Conservation (phyloP, 2,797 vertebrate species). For the Anabas testudineus region DNA sequence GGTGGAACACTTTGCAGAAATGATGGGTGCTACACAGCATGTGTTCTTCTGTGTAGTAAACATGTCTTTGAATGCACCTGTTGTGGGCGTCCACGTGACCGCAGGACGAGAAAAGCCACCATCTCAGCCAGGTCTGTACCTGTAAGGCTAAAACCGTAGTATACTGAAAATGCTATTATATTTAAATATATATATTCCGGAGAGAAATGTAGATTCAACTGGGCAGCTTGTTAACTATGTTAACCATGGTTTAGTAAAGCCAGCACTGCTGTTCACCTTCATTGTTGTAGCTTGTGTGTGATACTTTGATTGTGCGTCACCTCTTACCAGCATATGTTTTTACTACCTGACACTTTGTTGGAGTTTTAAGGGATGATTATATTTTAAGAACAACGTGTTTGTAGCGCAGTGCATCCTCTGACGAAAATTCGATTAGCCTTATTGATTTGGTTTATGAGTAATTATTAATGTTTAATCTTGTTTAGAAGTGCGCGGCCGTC, state of each 20-base stretch:
- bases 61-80: no score
- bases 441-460: not conserved
- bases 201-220: not conserved
- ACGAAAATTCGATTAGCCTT: slow-evolving; percentile 26
- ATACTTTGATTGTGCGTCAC: no score
- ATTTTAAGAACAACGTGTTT: slow-evolving; percentile 2
- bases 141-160: no score
- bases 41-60: no score
- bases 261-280: not conserved
- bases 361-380: not conserved
- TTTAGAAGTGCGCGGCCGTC: not conserved
- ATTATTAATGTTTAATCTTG: slow-evolving; percentile 12
- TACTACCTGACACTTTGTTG: slow-evolving; percentile 5
- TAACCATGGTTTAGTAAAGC: not conserved
- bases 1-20: no score
- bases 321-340: not conserved
- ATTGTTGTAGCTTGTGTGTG: slow-evolving; percentile 7
- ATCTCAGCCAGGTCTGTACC: no score
- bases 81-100: no score
- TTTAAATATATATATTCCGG: no score
- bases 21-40: no score
- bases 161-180: no score
- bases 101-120: no score
- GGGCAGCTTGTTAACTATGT: no score
- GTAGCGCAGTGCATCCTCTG: slow-evolving; percentile 23